These are phyloP conservation scores for Atherinomorus stipes DNA, from an alignment of 2,113 vertebrate species.

Conservation along the genomic window DNA sequence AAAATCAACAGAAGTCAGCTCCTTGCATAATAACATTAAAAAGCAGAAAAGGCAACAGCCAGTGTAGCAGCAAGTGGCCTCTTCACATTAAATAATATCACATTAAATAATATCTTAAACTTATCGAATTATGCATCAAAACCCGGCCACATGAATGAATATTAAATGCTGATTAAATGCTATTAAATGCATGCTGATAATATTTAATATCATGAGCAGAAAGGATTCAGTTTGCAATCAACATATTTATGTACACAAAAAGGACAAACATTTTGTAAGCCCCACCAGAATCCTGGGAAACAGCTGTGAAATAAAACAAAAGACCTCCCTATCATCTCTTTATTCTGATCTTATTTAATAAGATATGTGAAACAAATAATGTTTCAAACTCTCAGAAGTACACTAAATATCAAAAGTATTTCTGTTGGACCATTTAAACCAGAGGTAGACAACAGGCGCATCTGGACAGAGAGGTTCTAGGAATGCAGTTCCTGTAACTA, in stretches of 20 bases:
- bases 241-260: no score
- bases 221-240: background rate
- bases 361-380: background rate
- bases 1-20: no score
- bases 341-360: background rate
- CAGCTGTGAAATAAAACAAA: background rate
- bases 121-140: no score
- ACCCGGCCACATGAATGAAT: background rate
- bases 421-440: background rate
- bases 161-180: no score
- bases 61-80: background rate
- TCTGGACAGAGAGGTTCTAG: no score
- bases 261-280: background rate
- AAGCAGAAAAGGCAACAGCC: background rate
- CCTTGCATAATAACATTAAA: background rate
- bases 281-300: background rate
- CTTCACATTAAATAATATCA: no score
- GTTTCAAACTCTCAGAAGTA: background rate
- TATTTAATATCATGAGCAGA: background rate
- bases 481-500: no score
- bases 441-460: no score
- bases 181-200: no score
- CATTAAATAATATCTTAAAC: no score
- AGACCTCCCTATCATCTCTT: background rate
- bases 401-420: background rate